Evolutionary conservation across 2,113 vertebrate genomes (phyloP).

Genomic region (Ctenomys sociabilis): DNA sequence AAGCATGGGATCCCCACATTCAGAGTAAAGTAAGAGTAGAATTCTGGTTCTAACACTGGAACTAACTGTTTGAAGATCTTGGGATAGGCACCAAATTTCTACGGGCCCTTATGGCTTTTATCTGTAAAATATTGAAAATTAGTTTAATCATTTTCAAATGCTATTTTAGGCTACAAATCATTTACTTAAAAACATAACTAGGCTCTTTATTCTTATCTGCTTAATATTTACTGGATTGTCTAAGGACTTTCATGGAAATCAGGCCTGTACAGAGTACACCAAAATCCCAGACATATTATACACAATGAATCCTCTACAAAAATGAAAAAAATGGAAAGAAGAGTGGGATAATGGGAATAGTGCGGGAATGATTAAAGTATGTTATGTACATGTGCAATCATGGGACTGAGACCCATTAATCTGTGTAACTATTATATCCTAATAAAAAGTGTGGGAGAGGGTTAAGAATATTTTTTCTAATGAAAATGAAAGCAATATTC

Average conservation of each 20-base stretch:
- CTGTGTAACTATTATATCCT: neutral
- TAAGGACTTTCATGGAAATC: neutral
- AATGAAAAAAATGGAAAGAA: neutral
- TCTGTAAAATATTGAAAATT: neutral
- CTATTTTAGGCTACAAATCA: neutral
- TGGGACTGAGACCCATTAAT: neutral
- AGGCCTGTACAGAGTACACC: neutral
- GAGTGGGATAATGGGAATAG: neutral
- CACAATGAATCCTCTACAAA: neutral
- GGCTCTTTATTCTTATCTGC: neutral
- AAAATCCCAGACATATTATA: neutral
- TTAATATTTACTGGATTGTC: neutral
- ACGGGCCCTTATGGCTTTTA: neutral
- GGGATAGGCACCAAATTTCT: neutral
- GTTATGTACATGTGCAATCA: neutral
- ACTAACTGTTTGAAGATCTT: neutral
- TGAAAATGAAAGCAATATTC: neutral
- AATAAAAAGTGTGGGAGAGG: neutral
- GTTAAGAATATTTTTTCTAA: neutral
- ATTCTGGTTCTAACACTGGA: neutral
- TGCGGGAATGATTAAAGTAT: neutral
- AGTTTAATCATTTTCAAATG: neutral
- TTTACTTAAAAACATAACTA: neutral
- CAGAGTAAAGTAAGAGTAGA: neutral
- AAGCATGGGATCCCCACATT: neutral